A percentile compares a stretch with the other conserved stretches of the same genome.
These are phyloP conservation scores for Paramacrobiotus metropolitanus DNA, from an alignment of 1,140 invertebrate genomes.

Conservation along the genomic window DNA sequence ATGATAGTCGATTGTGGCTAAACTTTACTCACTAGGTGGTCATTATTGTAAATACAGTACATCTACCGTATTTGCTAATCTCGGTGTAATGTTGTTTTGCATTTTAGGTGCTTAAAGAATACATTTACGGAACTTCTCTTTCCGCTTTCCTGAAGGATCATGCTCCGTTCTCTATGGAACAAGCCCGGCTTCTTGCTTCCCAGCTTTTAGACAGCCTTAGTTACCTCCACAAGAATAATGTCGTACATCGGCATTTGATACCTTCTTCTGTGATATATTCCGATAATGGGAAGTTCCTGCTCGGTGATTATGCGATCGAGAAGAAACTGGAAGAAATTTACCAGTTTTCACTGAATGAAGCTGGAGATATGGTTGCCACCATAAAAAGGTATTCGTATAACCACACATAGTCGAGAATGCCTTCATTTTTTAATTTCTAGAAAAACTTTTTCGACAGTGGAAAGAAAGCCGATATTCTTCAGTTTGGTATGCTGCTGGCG, in stretches of 20 bases:
- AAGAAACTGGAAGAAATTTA: conserved; percentile 5
- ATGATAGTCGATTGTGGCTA: no score
- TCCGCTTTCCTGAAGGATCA: conserved; percentile 26
- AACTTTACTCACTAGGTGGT: no score
- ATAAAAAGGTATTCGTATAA: conserved; percentile 4
- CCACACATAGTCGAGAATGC: conserved; percentile 7
- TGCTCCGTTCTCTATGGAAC: conserved; percentile 31
- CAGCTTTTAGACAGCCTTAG: conserved; percentile 39
- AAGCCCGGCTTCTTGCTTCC: conserved; percentile 34
- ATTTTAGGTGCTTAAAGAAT: conserved; percentile 30
- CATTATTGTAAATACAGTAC: no score
- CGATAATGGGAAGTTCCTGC: background rate
- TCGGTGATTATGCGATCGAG: background rate
- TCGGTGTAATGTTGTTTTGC: background rate
- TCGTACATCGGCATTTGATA: conserved; percentile 47
- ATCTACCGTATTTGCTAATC: no score
- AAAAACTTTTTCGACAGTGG: conserved; percentile 16
- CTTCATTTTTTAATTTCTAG: conserved; percentile 6
- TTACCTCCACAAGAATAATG: conserved; percentile 47
- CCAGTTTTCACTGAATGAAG: conserved; percentile 18
- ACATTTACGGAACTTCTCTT: conserved; percentile 30
- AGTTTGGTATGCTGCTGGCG: conserved; percentile 27
- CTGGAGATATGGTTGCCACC: conserved; percentile 37
- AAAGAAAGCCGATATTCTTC: conserved; percentile 13
- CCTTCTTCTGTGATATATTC: conserved; percentile 4